Conservation (phyloP, 2,113 vertebrate species). For the Deroptyus accipitrinus region DNA sequence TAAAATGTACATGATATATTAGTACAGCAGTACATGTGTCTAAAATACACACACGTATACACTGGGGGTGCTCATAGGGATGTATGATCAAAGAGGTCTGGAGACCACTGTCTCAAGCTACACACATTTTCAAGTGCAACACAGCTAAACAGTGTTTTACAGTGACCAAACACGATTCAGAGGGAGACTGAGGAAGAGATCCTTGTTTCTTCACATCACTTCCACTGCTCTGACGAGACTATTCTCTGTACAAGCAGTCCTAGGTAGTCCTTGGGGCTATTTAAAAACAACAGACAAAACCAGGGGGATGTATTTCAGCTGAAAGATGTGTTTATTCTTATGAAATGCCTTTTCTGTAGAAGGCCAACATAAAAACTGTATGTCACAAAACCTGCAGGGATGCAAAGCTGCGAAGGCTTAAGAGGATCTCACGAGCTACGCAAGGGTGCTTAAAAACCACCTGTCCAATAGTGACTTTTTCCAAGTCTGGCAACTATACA, state of each 20-base stretch:
- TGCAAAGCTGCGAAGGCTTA: neutral
- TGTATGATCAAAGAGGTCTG: rapidly evolving
- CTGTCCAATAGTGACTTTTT: neutral
- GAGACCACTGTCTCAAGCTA: neutral
- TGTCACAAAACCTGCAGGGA: neutral
- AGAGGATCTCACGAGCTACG: neutral
- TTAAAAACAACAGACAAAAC: neutral
- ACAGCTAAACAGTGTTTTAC: neutral
- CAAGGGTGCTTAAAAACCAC: neutral
- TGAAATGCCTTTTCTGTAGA: neutral
- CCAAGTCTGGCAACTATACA: neutral
- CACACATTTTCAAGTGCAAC: neutral
- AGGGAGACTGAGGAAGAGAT: neutral
- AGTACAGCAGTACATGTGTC: neutral
- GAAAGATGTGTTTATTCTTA: neutral
- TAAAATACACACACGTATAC: neutral
- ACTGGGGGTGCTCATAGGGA: neutral
- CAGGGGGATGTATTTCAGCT: neutral
- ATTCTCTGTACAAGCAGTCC: neutral
- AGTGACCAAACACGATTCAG: neutral
- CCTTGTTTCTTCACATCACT: neutral
- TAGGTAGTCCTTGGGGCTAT: neutral
- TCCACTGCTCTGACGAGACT: neutral
- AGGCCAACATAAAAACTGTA: neutral
- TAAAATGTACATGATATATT: neutral